These are phyloP conservation scores for Oryzias sinensis DNA, from an alignment of 2,797 vertebrate genomes.

Conservation along the genomic window DNA sequence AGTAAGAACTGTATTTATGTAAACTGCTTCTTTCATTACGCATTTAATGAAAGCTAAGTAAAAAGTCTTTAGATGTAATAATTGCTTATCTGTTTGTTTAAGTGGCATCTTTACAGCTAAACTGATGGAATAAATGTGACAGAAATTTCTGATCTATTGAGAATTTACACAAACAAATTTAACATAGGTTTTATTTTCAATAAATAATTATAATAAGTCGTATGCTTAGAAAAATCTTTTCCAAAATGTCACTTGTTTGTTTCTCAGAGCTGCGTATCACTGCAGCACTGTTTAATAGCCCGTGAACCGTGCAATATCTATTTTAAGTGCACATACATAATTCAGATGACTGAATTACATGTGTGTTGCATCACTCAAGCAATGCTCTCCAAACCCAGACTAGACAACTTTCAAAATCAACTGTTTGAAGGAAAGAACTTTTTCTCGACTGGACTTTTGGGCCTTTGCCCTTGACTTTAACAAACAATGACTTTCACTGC, in stretches of 20 bases:
- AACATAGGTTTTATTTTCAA: not conserved
- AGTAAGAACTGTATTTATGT: constrained; percentile 27
- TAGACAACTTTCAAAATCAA: constrained; percentile 20
- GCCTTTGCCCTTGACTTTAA: not conserved
- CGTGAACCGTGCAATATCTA: constrained; percentile 20
- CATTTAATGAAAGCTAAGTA: constrained; percentile 18
- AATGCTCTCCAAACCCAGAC: constrained; percentile 29
- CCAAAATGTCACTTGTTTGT: constrained; percentile 8
- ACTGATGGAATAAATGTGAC: constrained; percentile 8
- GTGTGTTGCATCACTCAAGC: constrained; percentile 54
- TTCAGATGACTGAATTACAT: constrained; percentile 55
- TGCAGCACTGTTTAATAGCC: constrained; percentile 17
- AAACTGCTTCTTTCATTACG: constrained; percentile 24
- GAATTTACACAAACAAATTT: no score
- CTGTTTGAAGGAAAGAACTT: constrained; percentile 10
- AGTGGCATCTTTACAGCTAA: constrained; percentile 2
- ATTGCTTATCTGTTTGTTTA: constrained; percentile 14
- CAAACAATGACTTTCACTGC: not conserved
- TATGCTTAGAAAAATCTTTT: constrained; percentile 4
- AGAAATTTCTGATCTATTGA: not conserved
- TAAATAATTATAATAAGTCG: not conserved
- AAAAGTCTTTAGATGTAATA: not conserved
- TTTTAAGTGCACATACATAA: constrained; percentile 48
- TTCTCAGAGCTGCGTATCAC: constrained; percentile 18
- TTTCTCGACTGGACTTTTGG: constrained; percentile 1